Evolutionary conservation across 2,113 vertebrate species (phyloP).

Genomic region (Laterallus jamaicensis): DNA sequence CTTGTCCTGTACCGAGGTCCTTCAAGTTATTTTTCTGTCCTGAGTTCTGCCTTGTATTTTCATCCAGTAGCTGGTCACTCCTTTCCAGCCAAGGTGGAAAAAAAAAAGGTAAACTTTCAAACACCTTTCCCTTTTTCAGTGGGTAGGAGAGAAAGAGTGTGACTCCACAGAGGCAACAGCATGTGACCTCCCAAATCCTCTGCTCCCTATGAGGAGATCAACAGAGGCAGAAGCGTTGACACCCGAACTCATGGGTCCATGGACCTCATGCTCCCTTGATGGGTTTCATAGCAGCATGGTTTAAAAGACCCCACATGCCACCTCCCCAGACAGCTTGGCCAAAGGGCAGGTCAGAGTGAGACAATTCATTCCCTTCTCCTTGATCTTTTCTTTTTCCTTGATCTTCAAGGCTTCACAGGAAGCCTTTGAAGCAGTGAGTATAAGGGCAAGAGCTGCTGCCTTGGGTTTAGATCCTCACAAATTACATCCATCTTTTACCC

Average conservation of each 20-base stretch:
- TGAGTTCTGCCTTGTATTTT: neutral
- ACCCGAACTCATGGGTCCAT: neutral
- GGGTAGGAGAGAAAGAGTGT: neutral
- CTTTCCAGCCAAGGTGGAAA: neutral
- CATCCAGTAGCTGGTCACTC: neutral
- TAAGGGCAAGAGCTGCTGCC: slow-evolving; percentile 21
- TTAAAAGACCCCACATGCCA: neutral
- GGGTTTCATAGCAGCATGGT: neutral
- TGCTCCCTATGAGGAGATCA: rapidly evolving
- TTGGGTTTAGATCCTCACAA: slow-evolving; percentile 36
- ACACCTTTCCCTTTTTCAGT: neutral
- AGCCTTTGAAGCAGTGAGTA: slow-evolving; percentile 52
- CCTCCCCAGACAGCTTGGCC: neutral
- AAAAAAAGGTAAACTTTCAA: neutral
- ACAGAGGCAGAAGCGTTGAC: neutral
- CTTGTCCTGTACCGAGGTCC: neutral
- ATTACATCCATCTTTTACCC: slow-evolving; percentile 44
- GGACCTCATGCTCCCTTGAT: neutral
- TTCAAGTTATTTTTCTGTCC: neutral
- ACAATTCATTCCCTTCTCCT: slow-evolving; percentile 27
- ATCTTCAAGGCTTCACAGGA: slow-evolving; percentile 50
- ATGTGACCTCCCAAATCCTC: neutral
- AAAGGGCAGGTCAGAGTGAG: slow-evolving; percentile 41
- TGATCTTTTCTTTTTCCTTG: slow-evolving; percentile 51
- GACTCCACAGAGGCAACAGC: neutral